Evolutionary conservation across 2,797 vertebrate genomes (phyloP).

Genomic region (Mareca penelope): DNA sequence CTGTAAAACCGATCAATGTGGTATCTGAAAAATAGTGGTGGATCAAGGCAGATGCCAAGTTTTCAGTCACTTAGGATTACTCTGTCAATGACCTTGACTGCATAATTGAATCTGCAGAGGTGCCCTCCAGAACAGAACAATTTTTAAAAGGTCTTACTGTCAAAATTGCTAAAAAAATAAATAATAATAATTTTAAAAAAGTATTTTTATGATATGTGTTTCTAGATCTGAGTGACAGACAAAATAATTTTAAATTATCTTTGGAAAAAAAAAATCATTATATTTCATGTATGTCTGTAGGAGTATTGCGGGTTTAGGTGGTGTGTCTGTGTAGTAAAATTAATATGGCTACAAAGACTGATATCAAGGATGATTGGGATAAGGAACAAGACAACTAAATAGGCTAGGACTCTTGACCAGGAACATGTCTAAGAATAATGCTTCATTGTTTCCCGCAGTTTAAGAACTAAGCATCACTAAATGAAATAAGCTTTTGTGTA

Average conservation of each 20-base stretch:
- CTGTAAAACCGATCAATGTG: neutral
- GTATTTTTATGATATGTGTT: neutral
- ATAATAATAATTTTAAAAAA: neutral
- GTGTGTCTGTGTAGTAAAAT: neutral
- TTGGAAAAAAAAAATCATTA: neutral
- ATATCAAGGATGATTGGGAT: neutral
- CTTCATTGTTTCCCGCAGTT: neutral
- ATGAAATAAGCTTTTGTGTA: neutral
- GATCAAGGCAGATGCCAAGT: slow-evolving; percentile 1
- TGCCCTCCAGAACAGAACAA: neutral
- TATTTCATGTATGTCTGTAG: neutral
- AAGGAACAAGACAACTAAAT: neutral
- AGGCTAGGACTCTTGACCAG: neutral
- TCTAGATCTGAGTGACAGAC: neutral
- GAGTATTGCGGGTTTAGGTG: neutral
- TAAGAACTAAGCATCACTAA: neutral
- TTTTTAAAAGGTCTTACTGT: neutral
- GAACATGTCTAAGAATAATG: neutral
- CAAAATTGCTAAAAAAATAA: neutral
- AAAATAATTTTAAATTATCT: neutral
- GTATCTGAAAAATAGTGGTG: slow-evolving; percentile 1
- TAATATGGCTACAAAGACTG: neutral
- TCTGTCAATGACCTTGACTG: neutral
- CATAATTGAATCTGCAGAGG: neutral
- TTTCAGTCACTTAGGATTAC: slow-evolving; percentile 17